phyloP scores from a whole-genome alignment of 2,113 vertebrate genomes.

The Electrona antarctica region DNA sequence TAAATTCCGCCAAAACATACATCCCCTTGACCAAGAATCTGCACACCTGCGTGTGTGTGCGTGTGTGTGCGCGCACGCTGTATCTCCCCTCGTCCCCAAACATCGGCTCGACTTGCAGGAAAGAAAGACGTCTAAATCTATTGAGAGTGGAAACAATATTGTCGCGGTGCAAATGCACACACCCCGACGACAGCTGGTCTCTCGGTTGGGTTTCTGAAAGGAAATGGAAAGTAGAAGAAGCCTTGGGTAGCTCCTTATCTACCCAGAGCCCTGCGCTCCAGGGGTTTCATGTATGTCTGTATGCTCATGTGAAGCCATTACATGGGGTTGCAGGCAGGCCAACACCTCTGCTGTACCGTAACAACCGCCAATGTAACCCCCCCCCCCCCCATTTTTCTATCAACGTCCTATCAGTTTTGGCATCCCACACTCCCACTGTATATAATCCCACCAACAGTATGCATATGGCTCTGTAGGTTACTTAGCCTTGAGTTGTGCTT shows the following conservation, averaged over 20 bases:
- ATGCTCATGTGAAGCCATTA: slow-evolving; percentile 59
- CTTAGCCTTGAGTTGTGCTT: too few species aligned
- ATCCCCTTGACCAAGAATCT: not conserved
- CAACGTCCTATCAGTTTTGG: slow-evolving; percentile 41
- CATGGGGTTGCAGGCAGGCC: slow-evolving; percentile 39
- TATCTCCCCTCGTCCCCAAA: too few species aligned
- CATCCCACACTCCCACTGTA: slow-evolving; percentile 31
- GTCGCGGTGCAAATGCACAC: not conserved
- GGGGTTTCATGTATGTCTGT: slow-evolving; percentile 31
- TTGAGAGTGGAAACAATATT: slow-evolving; percentile 2
- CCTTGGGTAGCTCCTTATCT: slow-evolving; percentile 46
- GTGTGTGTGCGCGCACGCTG: too few species aligned
- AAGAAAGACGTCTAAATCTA: not conserved
- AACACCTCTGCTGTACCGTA: slow-evolving; percentile 43
- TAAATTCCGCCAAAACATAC: not conserved
- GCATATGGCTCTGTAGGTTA: not conserved
- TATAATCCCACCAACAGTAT: slow-evolving; percentile 23
- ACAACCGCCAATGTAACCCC: slow-evolving; percentile 31
- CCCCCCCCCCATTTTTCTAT: slow-evolving; percentile 54
- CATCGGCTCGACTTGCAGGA: too few species aligned
- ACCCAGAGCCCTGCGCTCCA: slow-evolving; percentile 5
- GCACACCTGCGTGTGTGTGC: not conserved
- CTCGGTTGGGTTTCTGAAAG: slow-evolving; percentile 19
- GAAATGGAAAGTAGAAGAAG: slow-evolving; percentile 43
- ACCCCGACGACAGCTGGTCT: not conserved